Percentiles rank a stretch among this genome's conserved stretches.
Conservation (phyloP, 2,888 invertebrate genomes). For the Lasioglossum vierecki region DNA sequence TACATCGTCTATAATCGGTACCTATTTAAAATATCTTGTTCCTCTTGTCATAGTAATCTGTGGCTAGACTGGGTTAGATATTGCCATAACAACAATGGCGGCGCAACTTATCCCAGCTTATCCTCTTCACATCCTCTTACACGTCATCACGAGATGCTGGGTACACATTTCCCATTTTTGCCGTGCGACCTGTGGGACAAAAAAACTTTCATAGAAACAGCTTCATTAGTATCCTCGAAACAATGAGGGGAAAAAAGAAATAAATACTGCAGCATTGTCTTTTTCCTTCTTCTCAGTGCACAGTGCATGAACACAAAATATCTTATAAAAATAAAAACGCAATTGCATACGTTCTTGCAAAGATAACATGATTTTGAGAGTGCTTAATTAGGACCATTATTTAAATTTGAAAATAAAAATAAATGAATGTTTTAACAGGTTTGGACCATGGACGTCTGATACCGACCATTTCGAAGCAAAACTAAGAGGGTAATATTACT, state of each 20-base stretch:
- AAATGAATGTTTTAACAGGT: too few relatives aligned
- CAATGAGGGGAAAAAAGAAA: background rate
- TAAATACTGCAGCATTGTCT: background rate
- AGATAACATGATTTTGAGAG: too few relatives aligned
- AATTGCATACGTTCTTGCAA: too few relatives aligned
- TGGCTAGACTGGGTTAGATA: background rate
- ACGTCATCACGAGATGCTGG: too few relatives aligned
- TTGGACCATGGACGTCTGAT: too few relatives aligned
- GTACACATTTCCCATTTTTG: too few relatives aligned
- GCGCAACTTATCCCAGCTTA: background rate
- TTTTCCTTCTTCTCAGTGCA: background rate
- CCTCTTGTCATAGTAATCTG: background rate
- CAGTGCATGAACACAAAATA: background rate
- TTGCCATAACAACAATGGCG: background rate
- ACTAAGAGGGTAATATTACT: too few relatives aligned
- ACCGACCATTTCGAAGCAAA: too few relatives aligned
- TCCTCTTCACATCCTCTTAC: too few relatives aligned
- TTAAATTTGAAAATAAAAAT: too few relatives aligned
- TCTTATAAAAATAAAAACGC: background rate
- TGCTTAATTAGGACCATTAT: too few relatives aligned
- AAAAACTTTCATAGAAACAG: background rate
- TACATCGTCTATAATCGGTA: background rate
- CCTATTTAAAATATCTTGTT: background rate
- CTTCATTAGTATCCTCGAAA: background rate
- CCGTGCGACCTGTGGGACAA: too few relatives aligned